phyloP scores from a whole-genome alignment of 2,888 invertebrate genomes.

The Scaptomyza caliginosa region DNA sequence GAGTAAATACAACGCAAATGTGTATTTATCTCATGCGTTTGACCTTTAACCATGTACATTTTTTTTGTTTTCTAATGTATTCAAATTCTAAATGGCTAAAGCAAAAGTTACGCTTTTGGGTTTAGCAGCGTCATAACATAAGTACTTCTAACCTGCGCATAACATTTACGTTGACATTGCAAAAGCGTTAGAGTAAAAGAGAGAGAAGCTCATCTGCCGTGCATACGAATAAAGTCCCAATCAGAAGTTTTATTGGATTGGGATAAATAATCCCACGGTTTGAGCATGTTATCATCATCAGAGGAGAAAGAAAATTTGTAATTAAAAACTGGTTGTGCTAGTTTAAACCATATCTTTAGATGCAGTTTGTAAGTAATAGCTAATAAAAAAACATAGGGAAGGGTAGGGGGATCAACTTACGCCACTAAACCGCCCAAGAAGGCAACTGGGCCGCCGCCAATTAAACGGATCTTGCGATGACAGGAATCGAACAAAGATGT shows the following conservation, averaged over 20 bases:
- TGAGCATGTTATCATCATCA: neutral
- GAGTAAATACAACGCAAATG: conserved; percentile 48
- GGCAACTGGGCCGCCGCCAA: conserved; percentile 88
- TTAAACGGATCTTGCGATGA: conserved; percentile 89
- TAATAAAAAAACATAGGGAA: neutral
- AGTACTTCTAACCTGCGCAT: neutral
- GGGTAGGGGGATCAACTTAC: conserved; percentile 85
- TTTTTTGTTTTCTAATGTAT: conserved; percentile 20
- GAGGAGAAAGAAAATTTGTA: conserved; percentile 22
- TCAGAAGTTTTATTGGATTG: neutral
- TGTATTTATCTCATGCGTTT: conserved; percentile 49
- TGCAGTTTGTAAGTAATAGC: neutral
- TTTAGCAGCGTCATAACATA: neutral
- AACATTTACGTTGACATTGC: neutral
- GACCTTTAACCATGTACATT: conserved; percentile 29
- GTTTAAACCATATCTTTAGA: neutral
- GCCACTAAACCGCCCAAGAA: conserved; percentile 89
- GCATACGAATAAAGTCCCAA: neutral
- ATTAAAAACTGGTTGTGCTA: conserved; percentile 15
- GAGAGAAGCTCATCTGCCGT: neutral
- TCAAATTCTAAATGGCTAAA: conserved; percentile 20
- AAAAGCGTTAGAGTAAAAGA: neutral
- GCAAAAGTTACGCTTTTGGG: neutral
- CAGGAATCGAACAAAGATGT: conserved; percentile 89
- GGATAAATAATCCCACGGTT: conserved; percentile 24